Conservation (phyloP, 1,140 invertebrate genomes). For the Papilio polytes region DNA sequence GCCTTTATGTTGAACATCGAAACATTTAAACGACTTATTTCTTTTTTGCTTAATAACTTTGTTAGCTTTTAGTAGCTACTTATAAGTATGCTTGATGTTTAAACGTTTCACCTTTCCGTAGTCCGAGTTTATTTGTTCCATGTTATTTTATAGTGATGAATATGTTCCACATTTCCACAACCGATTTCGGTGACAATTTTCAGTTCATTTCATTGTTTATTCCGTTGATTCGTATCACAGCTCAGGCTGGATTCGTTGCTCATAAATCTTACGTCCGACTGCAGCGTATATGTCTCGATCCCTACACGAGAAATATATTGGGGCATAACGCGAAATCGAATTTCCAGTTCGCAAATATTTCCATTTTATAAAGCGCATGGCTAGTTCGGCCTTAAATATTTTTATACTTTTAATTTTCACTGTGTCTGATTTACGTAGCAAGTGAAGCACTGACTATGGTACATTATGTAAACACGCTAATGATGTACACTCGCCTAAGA, state of each 20-base stretch:
- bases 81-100: not conserved
- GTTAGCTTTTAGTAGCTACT: not conserved
- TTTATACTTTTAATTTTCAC: not conserved
- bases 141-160: not conserved
- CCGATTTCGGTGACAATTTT: not conserved
- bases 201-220: conserved; percentile 1
- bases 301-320: conserved; percentile 3
- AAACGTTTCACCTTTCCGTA: not conserved
- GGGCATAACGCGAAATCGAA: not conserved
- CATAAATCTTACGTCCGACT: conserved; percentile 3
- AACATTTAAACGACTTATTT: not conserved
- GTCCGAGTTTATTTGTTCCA: too few species aligned
- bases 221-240: not conserved
- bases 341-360: conserved; percentile 10
- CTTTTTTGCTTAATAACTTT: not conserved
- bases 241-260: not conserved
- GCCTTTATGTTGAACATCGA: not conserved
- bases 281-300: conserved; percentile 4
- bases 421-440: not conserved
- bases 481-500: not conserved
- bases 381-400: not conserved
- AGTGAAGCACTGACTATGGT: not conserved
- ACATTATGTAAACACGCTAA: not conserved
- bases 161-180: not conserved
- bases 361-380: not conserved